Evolutionary conservation across 2,888 invertebrate genomes (phyloP), one percentile per base, ranked within the genome.

Genomic region (Prenolepis imparis): DNA sequence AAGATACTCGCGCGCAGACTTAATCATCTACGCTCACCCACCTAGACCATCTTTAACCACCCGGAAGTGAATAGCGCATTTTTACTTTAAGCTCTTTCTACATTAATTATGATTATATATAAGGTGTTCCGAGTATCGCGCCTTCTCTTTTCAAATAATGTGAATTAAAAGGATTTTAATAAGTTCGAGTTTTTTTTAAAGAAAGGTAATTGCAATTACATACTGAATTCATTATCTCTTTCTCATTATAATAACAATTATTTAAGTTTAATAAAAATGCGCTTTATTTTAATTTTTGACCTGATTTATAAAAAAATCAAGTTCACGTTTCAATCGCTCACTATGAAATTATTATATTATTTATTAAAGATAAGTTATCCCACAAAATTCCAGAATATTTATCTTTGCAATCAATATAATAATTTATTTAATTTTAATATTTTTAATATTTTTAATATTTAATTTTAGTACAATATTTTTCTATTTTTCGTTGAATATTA

Each of bases 1-100:
- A 44, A 80, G 70, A 80, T 80, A 70, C 70, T 70, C 36, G 78
- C 44, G 59, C 44, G 44, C 70, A n/a, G 70, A 68, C 78, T 80
- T 24, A 70, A 80, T 80, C 70, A 80, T 59, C 18, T 9, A 36
- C 44, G 57, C 41, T 68, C 78, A 70, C 59, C 70, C 36, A 68
- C 44, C 57, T 55, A 77, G 55, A 48, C 36, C 55, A 55, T 57
- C 18, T 41, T 68, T 78, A 78, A 78, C 68, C 57, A 70, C 44
- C 78, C 78, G 78, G 78, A 80, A 80, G 78, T 59, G 59, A 59
- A 36, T 44, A 57, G 18, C 32, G 11, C 24, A 70, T 80, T 70
- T 80, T 70, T 70, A 78, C 1, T 21, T 36, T 59, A 15, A 3
- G 15, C 57, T 68, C 32, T 36, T 44, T 57, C 44, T 32, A 44